phyloP scores from a whole-genome alignment of 2,888 invertebrate species.

The Ephialtes manifestator region DNA sequence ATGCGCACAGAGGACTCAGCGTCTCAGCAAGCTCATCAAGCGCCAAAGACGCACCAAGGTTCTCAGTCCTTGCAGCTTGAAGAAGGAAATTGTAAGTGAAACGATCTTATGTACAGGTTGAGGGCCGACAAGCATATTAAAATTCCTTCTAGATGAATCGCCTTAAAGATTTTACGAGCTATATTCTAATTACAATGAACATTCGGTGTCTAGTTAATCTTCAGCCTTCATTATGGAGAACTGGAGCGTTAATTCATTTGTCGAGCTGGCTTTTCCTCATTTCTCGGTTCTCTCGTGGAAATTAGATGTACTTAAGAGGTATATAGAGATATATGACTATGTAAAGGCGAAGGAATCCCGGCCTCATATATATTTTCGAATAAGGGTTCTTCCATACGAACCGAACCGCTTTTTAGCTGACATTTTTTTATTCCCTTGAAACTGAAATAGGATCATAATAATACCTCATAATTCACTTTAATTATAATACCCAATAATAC shows the following conservation, averaged over 20 bases:
- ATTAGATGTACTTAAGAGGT: no score
- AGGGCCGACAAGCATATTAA: background rate
- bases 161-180: background rate
- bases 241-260: background rate
- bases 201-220: background rate
- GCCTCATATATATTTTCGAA: no score
- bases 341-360: no score
- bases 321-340: no score
- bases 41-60: slow-evolving; percentile 88
- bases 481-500: no score
- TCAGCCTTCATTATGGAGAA: background rate
- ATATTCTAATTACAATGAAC: slow-evolving; percentile 3
- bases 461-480: no score
- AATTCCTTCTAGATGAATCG: background rate
- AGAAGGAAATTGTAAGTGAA: slow-evolving; percentile 69
- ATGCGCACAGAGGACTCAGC: slow-evolving; percentile 90
- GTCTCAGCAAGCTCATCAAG: slow-evolving; percentile 90
- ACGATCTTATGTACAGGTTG: background rate
- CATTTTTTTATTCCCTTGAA: no score
- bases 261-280: background rate
- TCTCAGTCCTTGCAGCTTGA: slow-evolving; percentile 72
- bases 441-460: no score
- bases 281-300: background rate
- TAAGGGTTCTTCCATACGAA: no score
- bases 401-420: no score